A percentile compares a stretch with the other conserved stretches of the same genome.
Conservation (phyloP, 2,113 vertebrate species). For the Sclerurus mexicanus region DNA sequence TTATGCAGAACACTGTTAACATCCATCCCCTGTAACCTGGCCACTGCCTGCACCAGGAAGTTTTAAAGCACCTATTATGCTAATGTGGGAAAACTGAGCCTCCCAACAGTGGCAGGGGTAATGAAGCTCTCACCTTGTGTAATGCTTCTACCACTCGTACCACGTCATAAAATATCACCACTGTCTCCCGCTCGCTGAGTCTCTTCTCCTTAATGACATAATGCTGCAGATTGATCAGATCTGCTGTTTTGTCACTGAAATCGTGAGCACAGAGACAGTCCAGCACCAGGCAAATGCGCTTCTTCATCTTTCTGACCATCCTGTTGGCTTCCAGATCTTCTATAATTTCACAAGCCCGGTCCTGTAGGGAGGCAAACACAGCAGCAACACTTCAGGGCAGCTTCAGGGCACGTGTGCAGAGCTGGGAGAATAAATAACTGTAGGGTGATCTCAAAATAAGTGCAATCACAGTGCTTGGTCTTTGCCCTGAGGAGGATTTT, state of each 20-base stretch:
- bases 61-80: background rate
- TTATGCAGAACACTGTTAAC: background rate
- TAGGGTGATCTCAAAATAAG: background rate
- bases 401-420: background rate
- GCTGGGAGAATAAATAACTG: background rate
- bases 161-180: constrained; percentile 98
- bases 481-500: background rate
- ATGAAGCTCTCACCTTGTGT: constrained; percentile 84
- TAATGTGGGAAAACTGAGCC: background rate
- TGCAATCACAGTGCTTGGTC: background rate
- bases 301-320: constrained; percentile 90
- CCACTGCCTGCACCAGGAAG: background rate
- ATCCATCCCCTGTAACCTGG: background rate
- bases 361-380: constrained; percentile 72
- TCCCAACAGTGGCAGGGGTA: background rate
- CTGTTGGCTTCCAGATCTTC: constrained; percentile 90
- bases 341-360: constrained; percentile 91
- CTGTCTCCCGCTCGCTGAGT: constrained; percentile 92
- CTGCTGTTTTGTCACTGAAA: constrained; percentile 95
- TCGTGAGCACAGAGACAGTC: constrained; percentile 98
- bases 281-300: constrained; percentile 94
- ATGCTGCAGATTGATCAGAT: constrained; percentile 98
- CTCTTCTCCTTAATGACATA: constrained; percentile 99
- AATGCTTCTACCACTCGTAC: constrained; percentile 97
- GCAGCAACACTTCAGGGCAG: background rate